A percentile compares a stretch with the other conserved stretches of the same genome.
Conservation (phyloP, 2,888 invertebrate genomes). For the Scaptomyza reducta region DNA sequence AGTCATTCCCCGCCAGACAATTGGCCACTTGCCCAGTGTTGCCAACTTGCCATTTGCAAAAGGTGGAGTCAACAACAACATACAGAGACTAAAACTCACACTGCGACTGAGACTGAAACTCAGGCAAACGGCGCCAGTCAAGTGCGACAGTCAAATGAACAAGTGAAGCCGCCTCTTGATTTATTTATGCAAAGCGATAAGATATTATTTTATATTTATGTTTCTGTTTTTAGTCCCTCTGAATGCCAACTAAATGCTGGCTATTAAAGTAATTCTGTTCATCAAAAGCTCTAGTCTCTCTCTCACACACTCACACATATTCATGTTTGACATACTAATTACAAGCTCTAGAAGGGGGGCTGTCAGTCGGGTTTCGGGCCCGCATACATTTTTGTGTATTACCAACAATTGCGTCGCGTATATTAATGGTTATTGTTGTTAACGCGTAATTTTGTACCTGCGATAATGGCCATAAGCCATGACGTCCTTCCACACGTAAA, state of each 20-base stretch:
- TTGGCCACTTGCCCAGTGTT: constrained; percentile 63
- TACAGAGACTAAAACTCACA: constrained; percentile 1
- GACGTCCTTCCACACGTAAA: constrained; percentile 34
- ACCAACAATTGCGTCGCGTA: constrained; percentile 69
- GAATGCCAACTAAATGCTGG: constrained; percentile 64
- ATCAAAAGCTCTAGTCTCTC: background rate
- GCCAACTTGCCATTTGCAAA: constrained; percentile 34
- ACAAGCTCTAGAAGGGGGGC: constrained; percentile 14
- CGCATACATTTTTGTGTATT: constrained; percentile 19
- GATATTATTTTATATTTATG: constrained; percentile 72
- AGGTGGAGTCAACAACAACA: constrained; percentile 10
- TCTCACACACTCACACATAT: constrained; percentile 10
- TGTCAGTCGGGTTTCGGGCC: background rate
- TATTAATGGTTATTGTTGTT: constrained; percentile 60
- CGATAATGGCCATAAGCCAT: constrained; percentile 52
- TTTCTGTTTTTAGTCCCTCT: constrained; percentile 12
- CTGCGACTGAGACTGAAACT: constrained; percentile 2
- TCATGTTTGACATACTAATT: constrained; percentile 66
- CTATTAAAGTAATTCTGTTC: constrained; percentile 64
- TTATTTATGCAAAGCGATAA: constrained; percentile 76
- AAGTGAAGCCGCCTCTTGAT: constrained; percentile 66
- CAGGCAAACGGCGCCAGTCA: constrained; percentile 68
- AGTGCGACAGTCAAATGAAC: constrained; percentile 39
- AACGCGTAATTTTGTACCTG: constrained; percentile 47
- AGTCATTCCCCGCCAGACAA: constrained; percentile 63